Evolutionary conservation across 2,888 invertebrate species (phyloP), one percentile per base, ranked within the genome.

Genomic region (Caenorhabditis sp.): DNA sequence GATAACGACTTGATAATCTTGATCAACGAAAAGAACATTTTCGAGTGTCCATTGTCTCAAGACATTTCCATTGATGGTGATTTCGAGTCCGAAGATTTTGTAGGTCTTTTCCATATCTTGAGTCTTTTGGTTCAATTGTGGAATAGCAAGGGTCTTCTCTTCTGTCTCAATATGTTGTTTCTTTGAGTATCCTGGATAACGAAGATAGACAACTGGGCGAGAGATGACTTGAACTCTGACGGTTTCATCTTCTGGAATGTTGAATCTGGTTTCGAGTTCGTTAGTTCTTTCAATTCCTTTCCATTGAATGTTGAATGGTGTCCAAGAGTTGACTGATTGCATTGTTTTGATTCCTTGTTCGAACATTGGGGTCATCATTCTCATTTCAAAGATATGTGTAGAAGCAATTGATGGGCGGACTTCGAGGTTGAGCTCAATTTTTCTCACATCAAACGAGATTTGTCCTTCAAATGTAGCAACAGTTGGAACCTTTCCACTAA

Each of bases 281-380:
- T n/a, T n/a, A n/a, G n/a, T n/a, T n/a, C n/a, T n/a, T n/a, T n/a
- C n/a, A n/a, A n/a, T n/a, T n/a, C n/a, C n/a, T n/a, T n/a, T n/a
- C n/a, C n/a, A n/a, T 12, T 76, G 59, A 14, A 70, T 27, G 61
- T 81, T 80, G 52, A 87, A 43, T 50, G 87, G 87, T n/a, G 75
- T 63, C 59, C 66, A 59, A 21, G 67, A 59, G 27, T 78, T 72
- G 62, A 67, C 67, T 23, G 77, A 66, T 60, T 75, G 77, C 21
- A 80, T 43, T 10, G 80, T 63, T 63, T 81, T 77, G 61, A 83
- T 66, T 57, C 86, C 87, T 61, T 67, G 65, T 58, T 70, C 75
- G 63, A 78, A 57, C n/a, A 76, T 5, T 21, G 82, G 83, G 25
- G 66, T 69, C 71, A 78, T 82, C 38, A 76, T 54, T 21, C 69